Base-by-base conservation (phyloP, 2,888 invertebrate species). In the Rhagonycha fulva region DNA sequence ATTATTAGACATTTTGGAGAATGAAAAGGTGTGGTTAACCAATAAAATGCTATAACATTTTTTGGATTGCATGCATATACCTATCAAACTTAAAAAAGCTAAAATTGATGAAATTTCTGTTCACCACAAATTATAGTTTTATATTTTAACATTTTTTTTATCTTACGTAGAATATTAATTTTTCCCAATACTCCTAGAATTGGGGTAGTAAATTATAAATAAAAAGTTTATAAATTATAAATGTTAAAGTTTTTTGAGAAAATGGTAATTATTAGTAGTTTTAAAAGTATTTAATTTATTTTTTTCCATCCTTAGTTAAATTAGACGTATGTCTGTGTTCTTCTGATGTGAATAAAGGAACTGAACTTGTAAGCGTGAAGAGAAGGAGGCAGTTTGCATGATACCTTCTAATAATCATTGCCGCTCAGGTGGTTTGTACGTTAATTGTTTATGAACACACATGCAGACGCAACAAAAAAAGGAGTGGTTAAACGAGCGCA, bases 371-470 rank as follows among this genome's bases (percentile, higher is more conserved):
- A 77, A 78, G 66, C 74, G 70, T 68, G 75, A 63, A 79, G 77
- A 78, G 75, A 79, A 78, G 79, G 78, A 75, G 76, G 77, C 71
- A 66, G 73, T 72, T 74, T 79, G 72, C 78, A 77, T 76, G 74
- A 74, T 77, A 73, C 80, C 80, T 79, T 78, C 80, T 80, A 80
- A 80, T 80, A 80, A 80, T 74, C 72, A 77, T 77, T 79, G 79
- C 80, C 80, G 80, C 79, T 79, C 74, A 74, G 79, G 78, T 76
- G 75, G 75, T 80, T 78, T 79, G 78, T 76, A 80, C 79, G 78
- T 80, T 80, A 80, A 80, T 80, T 80, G 79, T 76, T 78, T 74
- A 68, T 71, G 80, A 77, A 79, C 80, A 80, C 80, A 80, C 80
- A 80, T 78, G 80, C 78, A 79, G 78, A 71, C 74, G 74, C 70